Conservation (phyloP, 1,140 invertebrate genomes). For the Myzus persicae region DNA sequence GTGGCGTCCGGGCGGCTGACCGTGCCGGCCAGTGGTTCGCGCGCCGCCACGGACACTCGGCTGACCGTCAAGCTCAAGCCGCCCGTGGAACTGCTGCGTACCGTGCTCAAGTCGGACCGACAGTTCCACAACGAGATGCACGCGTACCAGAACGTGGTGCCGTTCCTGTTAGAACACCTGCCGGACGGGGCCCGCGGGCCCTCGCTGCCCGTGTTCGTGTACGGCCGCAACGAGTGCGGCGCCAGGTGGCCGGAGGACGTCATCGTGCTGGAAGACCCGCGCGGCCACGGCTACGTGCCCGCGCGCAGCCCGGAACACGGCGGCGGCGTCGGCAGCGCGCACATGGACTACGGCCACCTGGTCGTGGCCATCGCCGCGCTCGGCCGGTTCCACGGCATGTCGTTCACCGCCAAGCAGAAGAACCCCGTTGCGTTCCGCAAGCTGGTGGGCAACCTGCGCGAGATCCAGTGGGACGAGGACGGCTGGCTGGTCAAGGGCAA, state of each 20-base stretch:
- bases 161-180: conserved; percentile 49
- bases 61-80: conserved; percentile 23
- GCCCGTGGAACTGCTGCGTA: neutral
- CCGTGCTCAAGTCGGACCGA: conserved; percentile 27
- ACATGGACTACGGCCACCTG: conserved; percentile 62
- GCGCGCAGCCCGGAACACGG: neutral
- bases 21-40: neutral
- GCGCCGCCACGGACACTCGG: neutral
- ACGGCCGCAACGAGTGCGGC: conserved; percentile 52
- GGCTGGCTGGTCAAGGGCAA: conserved; percentile 40
- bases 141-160: conserved; percentile 60
- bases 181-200: neutral
- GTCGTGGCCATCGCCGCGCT: conserved; percentile 63
- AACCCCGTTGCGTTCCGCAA: conserved; percentile 61
- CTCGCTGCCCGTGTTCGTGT: conserved; percentile 59
- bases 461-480: conserved; percentile 46
- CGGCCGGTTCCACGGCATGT: conserved; percentile 65
- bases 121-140: conserved; percentile 60
- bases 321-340: neutral
- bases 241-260: conserved; percentile 56
- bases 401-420: conserved; percentile 63
- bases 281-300: conserved; percentile 54
- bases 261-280: conserved; percentile 64
- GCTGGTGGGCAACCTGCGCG: conserved; percentile 40
- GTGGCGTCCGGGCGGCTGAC: neutral